Evolutionary conservation across 2,888 invertebrate species (phyloP), one percentile per base, ranked within the genome.

Genomic region (Cremastobaeus sp.): DNA sequence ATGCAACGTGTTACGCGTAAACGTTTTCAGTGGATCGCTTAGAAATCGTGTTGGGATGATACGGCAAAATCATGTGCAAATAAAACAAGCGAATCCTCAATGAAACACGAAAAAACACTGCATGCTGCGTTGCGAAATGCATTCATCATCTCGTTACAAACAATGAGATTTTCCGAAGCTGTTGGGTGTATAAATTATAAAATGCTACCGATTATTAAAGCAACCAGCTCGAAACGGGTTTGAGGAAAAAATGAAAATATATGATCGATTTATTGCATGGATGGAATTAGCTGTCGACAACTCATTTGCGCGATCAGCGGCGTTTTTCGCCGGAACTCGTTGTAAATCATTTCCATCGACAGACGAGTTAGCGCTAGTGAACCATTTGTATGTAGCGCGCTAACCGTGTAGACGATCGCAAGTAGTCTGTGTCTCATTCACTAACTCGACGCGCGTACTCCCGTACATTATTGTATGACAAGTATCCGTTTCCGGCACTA

Each of bases 381-480:
- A 73, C 75, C 79, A 82, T 81, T 82, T 79, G 81, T 83, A 84
- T 83, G 81, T 82, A 78, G 71, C 72, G 78, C 73, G 76, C 73
- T 70, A 74, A 76, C 60, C 76, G 55, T 74, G 75, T 77, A 78
- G 77, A 81, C 76, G 79, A 81, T 80, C 77, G 79, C 78, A 76
- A 80, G 52, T 47, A 76, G 70, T 43, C 73, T 70, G 62, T 59
- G 76, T 77, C 78, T 77, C 83, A 83, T 83, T 83, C 83, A 81
- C 81, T 75, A 79, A 82, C 81, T 81, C 80, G 79, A 71, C 80
- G 79, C 82, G 80, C 82, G 79, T 83, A 84, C 84, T 82, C 82
- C 79, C 80, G 81, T 83, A 85, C 84, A 83, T 84, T 85, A 84
- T 83, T 85, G 85, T 85, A 81, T 82, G 82, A 85, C 85, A 85